Evolutionary conservation across 2,113 vertebrate genomes (phyloP).

Genomic region (Rhizomys pruinosus): DNA sequence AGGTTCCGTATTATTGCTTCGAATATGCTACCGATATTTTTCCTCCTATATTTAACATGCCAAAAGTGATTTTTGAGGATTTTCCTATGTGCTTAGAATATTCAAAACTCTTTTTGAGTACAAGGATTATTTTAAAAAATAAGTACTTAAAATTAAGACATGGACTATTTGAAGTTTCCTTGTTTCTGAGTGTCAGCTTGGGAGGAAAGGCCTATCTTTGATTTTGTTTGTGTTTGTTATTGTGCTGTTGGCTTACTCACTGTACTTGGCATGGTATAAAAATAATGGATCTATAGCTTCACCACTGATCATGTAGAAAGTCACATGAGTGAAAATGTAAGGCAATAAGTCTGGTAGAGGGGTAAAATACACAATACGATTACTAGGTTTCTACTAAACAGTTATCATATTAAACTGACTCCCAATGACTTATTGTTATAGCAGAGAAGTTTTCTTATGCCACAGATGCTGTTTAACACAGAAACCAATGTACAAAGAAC

Average conservation of each 20-base stretch:
- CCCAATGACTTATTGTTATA: too few relatives aligned
- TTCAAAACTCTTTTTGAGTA: not conserved
- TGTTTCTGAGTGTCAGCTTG: not conserved
- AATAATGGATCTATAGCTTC: not conserved
- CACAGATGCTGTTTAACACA: too few relatives aligned
- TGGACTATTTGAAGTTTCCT: too few relatives aligned
- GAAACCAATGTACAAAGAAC: too few relatives aligned
- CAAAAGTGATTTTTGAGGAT: not conserved
- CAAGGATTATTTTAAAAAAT: not conserved
- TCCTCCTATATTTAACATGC: not conserved
- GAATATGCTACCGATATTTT: too few relatives aligned
- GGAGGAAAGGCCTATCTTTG: not conserved
- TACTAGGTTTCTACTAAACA: too few relatives aligned
- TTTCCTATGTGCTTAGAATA: not conserved
- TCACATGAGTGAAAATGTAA: not conserved
- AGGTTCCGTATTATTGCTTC: not conserved
- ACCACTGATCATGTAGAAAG: fast-evolving
- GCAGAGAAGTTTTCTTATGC: too few relatives aligned
- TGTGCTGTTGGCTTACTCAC: not conserved
- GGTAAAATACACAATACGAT: not conserved
- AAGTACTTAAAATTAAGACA: not conserved
- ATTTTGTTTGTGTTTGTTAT: not conserved
- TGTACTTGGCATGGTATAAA: fast-evolving
- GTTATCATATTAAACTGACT: too few relatives aligned
- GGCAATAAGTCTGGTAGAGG: not conserved